Evolutionary conservation across 2,113 vertebrate species (phyloP).

Genomic region (Cynoglossus semilaevis): DNA sequence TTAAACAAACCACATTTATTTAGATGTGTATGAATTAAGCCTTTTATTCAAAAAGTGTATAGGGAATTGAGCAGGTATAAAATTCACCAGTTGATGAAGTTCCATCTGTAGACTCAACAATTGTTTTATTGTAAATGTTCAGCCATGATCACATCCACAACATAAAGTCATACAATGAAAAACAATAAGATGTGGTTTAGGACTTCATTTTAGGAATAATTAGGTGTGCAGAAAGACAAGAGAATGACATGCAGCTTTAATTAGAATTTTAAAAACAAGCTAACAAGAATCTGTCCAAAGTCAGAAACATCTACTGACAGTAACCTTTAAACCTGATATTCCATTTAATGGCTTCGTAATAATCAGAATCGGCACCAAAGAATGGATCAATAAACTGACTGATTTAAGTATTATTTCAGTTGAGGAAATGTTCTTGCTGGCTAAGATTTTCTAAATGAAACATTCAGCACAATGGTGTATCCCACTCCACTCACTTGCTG

Average conservation of each 20-base stretch:
- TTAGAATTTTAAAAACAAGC: background rate
- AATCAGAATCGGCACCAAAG: background rate
- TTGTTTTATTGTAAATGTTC: conserved; percentile 2
- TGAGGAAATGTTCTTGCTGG: background rate
- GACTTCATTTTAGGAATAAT: background rate
- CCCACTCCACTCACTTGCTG: background rate
- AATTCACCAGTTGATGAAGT: conserved; percentile 19
- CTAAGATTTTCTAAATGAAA: conserved; percentile 18
- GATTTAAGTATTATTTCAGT: conserved; percentile 5
- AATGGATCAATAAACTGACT: conserved; percentile 4
- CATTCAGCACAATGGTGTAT: background rate
- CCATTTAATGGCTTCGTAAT: conserved; percentile 7
- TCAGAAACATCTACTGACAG: too few relatives aligned
- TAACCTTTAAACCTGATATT: conserved; percentile 31
- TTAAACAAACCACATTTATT: conserved; percentile 4
- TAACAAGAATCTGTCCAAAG: too few relatives aligned
- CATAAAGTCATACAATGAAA: conserved; percentile 10
- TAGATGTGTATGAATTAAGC: conserved; percentile 32
- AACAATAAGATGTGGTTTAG: background rate
- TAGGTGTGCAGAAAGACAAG: conserved; percentile 36
- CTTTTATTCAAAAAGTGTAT: conserved; percentile 52
- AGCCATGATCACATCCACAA: conserved; percentile 6
- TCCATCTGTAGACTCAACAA: background rate
- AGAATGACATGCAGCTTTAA: conserved; percentile 26
- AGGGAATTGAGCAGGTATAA: conserved; percentile 27